Percentiles rank a stretch among this genome's conserved stretches.
Evolutionary conservation across 1,140 invertebrate species (phyloP).

Genomic region (Holcopasites calliopsidis): DNA sequence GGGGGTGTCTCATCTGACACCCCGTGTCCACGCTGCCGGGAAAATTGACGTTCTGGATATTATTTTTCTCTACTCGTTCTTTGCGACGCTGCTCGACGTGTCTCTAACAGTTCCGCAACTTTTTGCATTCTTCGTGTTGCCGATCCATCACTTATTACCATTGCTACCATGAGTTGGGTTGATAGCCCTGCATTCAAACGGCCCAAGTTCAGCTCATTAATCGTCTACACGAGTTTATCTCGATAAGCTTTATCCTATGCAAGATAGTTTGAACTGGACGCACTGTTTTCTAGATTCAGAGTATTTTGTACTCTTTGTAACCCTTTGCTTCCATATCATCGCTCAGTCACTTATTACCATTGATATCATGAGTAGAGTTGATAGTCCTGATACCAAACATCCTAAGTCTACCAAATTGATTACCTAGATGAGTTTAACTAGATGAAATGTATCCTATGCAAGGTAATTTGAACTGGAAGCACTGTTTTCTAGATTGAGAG

Average conservation of each 20-base stretch:
- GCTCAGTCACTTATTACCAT: constrained; percentile 15
- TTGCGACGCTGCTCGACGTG: constrained; percentile 23
- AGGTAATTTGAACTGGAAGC: too few species aligned
- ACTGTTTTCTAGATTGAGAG: too few species aligned
- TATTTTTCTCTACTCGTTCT: constrained; percentile 54
- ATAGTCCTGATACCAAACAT: not conserved
- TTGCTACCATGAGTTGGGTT: constrained; percentile 12
- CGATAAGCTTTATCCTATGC: too few species aligned
- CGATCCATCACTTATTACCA: constrained; percentile 12
- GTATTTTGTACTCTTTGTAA: too few species aligned
- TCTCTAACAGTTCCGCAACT: not conserved
- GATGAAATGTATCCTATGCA: too few species aligned
- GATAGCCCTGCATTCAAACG: constrained; percentile 4
- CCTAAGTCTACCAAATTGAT: constrained; percentile 14
- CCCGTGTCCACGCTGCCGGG: constrained; percentile 39
- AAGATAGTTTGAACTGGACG: too few species aligned
- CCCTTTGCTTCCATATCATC: not conserved
- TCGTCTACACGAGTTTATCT: too few species aligned
- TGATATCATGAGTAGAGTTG: constrained; percentile 8
- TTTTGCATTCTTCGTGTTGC: not conserved
- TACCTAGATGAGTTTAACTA: not conserved
- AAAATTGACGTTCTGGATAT: constrained; percentile 48
- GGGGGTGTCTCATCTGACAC: constrained; percentile 39
- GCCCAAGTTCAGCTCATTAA: too few species aligned
- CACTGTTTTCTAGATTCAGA: too few species aligned